Evolutionary conservation across 1,140 invertebrate species (phyloP), one percentile per base, ranked within the genome.

Genomic region (Drosophila ananassae): DNA sequence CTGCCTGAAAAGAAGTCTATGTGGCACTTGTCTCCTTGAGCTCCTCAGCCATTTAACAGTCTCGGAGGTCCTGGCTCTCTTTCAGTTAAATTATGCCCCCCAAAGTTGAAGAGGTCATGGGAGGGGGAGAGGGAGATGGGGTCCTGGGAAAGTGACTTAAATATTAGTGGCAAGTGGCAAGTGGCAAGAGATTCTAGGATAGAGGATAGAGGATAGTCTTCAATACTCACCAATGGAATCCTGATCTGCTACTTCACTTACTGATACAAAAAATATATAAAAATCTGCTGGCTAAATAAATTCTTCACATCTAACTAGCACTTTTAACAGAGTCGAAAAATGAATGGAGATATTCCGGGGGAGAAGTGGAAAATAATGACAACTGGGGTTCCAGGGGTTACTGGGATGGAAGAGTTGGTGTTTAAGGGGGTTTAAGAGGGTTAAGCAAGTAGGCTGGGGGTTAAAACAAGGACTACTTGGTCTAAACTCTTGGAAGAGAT

Each of bases 61-160:
- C 71, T 5, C 55, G 48, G 53, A 54, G 34, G 12, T 10, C 22
- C 25, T 7, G 25, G 48, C 60, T 61, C 73, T 47, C 61, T 69
- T 62, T 75, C 47, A 66, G 79, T 82, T 83, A 71, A 82, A 82
- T 82, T 82, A 82, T 83, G 79, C 79, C 25, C n/a, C 3, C 3
- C 8, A 24, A 46, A 9, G 13, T 10, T n/a, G 8, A 37, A 7
- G 25, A 9, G 22, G 24, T 10, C 24, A n/a, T n/a, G n/a, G n/a
- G 12, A 17, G 9, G n/a, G 2, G 30, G 0, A 22, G 13, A 25
- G 30, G 10, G 0, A n/a, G n/a, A n/a, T n/a, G n/a, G n/a, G n/a
- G n/a, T 54, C 57, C 46, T 34, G 17, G 41, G 54, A 12, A 37
- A 34, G 53, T 44, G 50, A 72, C 83, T 82, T 83, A 82, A 82